phyloP scores from a whole-genome alignment of 2,888 invertebrate genomes.

The Agrilus cyanescens region DNA sequence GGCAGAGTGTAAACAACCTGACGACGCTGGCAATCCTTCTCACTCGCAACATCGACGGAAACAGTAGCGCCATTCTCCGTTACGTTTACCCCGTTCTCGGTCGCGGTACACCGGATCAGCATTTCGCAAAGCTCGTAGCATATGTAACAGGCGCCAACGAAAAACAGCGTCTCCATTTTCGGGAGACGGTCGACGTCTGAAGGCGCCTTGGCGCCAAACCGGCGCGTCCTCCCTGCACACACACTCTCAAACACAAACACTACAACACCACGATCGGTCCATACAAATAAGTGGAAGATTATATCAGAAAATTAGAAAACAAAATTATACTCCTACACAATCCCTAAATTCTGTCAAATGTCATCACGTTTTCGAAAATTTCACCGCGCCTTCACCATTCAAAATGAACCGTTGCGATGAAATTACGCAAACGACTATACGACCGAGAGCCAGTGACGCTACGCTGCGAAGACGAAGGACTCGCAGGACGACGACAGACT shows the following conservation, averaged over 20 bases:
- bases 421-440: slow-evolving; percentile 10
- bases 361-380: no score
- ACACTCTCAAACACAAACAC: no score
- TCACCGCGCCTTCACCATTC: no score
- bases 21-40: slow-evolving; percentile 18
- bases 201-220: no score
- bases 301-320: no score
- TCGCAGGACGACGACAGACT: slow-evolving; percentile 21
- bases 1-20: slow-evolving; percentile 24
- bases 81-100: slow-evolving; percentile 26
- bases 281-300: no score
- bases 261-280: no score
- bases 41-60: slow-evolving; percentile 18
- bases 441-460: slow-evolving; percentile 9
- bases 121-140: slow-evolving; percentile 56
- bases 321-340: no score
- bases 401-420: slow-evolving; percentile 2
- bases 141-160: slow-evolving; percentile 53
- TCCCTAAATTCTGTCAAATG: no score
- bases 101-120: slow-evolving; percentile 40
- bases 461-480: slow-evolving; percentile 12
- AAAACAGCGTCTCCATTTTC: slow-evolving; percentile 53
- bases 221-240: no score
- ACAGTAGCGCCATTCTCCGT: slow-evolving; percentile 25
- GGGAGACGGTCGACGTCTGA: no score